These are phyloP conservation scores for Indicator indicator DNA, from an alignment of 2,113 vertebrate species.

Conservation along the genomic window DNA sequence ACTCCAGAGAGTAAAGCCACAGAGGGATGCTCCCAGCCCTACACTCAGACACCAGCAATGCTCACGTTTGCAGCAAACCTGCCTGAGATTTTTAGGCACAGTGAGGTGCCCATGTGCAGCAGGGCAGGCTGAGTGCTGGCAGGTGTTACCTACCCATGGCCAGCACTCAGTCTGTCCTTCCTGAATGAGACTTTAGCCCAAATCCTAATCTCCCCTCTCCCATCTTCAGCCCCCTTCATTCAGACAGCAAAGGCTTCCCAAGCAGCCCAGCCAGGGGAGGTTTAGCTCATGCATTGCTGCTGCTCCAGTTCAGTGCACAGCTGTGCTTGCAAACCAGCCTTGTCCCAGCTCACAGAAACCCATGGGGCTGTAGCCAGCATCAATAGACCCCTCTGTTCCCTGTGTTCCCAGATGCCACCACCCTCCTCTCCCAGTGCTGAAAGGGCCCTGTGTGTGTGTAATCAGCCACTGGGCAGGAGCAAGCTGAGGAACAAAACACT, in stretches of 20 bases:
- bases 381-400: slow-evolving; percentile 71
- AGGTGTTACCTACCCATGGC: background rate
- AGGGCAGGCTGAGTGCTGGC: background rate
- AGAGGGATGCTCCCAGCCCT: background rate
- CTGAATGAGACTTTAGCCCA: background rate
- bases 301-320: background rate
- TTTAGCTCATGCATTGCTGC: background rate
- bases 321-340: background rate
- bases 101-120: fast-evolving
- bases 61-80: background rate
- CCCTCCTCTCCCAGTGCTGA: slow-evolving; percentile 66
- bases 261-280: background rate
- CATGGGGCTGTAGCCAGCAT: slow-evolving; percentile 24
- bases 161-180: background rate
- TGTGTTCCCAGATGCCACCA: slow-evolving; percentile 64
- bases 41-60: fast-evolving
- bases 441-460: slow-evolving; percentile 70
- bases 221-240: fast-evolving
- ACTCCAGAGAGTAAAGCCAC: fast-evolving
- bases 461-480: slow-evolving; percentile 35
- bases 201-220: background rate
- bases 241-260: background rate
- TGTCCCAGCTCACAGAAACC: slow-evolving; percentile 45
- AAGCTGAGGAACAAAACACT: slow-evolving; percentile 68
- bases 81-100: background rate